phyloP scores from a whole-genome alignment of 2,113 vertebrate species.

The Leucopsar rothschildi region DNA sequence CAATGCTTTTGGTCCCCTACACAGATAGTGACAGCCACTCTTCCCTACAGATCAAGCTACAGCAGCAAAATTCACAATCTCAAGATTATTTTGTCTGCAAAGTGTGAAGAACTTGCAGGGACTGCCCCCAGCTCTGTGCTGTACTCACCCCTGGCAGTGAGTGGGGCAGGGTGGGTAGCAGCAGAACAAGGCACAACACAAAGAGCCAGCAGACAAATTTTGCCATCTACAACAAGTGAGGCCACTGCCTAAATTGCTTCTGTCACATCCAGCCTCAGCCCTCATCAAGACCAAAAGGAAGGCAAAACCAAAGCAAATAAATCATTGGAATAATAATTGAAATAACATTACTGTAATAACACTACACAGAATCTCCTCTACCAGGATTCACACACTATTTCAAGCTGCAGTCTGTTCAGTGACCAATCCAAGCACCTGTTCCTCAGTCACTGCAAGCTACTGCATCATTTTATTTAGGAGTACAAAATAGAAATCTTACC shows the following conservation, averaged over 20 bases:
- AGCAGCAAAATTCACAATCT: background rate
- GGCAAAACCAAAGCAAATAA: background rate
- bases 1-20: background rate
- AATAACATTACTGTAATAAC: background rate
- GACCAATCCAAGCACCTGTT: background rate
- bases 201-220: background rate
- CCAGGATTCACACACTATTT: background rate
- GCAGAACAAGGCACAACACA: background rate
- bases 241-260: background rate
- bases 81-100: background rate
- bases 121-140: background rate
- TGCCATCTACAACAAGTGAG: background rate
- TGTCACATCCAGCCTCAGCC: background rate
- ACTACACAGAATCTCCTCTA: background rate
- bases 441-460: background rate
- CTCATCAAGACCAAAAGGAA: background rate
- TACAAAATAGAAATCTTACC: background rate
- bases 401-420: background rate
- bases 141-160: rapidly evolving
- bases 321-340: background rate
- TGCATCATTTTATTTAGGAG: background rate
- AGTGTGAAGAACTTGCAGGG: background rate
- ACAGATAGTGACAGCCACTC: rapidly evolving
- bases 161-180: rapidly evolving
- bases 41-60: background rate